Evolutionary conservation across 2,113 vertebrate species (phyloP).

Genomic region (Ailurus styani): DNA sequence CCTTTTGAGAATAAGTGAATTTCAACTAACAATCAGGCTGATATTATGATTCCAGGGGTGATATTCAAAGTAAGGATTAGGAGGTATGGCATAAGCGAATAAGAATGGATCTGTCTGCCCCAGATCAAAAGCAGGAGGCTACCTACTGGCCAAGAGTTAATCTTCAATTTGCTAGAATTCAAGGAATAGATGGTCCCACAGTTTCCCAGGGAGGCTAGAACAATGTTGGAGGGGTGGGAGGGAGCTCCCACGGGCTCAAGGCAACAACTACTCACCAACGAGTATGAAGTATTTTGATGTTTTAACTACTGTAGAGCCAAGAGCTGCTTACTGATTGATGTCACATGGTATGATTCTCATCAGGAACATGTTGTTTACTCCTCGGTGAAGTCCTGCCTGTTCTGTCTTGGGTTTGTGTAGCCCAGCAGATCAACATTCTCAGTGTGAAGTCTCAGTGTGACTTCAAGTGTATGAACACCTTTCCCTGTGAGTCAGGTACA

Average conservation of each 20-base stretch:
- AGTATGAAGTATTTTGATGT: background rate
- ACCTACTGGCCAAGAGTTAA: background rate
- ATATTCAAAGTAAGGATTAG: background rate
- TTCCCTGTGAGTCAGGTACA: background rate
- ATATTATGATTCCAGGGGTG: background rate
- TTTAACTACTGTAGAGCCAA: background rate
- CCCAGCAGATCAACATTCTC: background rate
- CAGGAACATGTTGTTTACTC: background rate
- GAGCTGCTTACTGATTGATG: background rate
- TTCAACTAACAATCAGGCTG: background rate
- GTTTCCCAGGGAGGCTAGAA: background rate
- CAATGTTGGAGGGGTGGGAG: rapidly evolving
- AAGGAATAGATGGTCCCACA: background rate
- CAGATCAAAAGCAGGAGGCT: background rate
- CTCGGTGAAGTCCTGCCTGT: background rate
- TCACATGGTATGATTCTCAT: background rate
- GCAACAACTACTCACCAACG: background rate
- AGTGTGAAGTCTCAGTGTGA: background rate
- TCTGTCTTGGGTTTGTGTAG: background rate
- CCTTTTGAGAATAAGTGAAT: background rate
- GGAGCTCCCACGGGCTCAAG: no score
- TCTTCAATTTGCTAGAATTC: background rate
- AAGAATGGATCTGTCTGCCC: background rate
- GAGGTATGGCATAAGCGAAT: background rate
- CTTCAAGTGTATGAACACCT: background rate